phyloP scores from a whole-genome alignment of 2,113 vertebrate species.

The Cyanoramphus novaezelandiae region DNA sequence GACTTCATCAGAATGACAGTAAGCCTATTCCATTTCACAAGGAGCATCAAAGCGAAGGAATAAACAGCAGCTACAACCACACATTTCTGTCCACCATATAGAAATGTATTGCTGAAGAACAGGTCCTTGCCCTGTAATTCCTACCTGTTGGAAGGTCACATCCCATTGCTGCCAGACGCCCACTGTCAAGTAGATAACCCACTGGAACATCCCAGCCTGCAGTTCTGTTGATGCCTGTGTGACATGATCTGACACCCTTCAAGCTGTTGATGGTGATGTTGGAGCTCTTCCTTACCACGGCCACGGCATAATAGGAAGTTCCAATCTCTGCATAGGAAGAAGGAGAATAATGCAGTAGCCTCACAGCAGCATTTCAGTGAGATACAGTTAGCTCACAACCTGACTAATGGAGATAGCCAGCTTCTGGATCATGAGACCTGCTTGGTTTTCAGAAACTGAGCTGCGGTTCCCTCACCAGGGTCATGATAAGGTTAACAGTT shows the following conservation, averaged over 20 bases:
- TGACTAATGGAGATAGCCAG: background rate
- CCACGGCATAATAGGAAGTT: constrained; percentile 87
- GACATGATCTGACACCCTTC: constrained; percentile 83
- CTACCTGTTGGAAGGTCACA: constrained; percentile 84
- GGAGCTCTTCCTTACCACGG: constrained; percentile 81
- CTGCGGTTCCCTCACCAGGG: background rate
- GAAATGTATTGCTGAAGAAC: background rate
- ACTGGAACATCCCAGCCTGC: constrained; percentile 91
- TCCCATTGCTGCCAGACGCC: constrained; percentile 86
- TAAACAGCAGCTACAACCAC: background rate
- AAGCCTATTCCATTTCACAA: background rate
- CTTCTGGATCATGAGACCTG: background rate
- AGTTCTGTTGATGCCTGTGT: constrained; percentile 88
- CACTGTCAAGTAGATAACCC: constrained; percentile 85
- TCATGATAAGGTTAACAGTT: background rate
- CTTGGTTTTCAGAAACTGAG: background rate
- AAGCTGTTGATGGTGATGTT: constrained; percentile 83
- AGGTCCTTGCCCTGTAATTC: background rate
- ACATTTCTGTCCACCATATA: background rate
- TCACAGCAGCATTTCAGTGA: background rate
- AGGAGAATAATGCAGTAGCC: background rate
- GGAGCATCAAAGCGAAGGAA: background rate
- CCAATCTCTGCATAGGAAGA: constrained; percentile 61
- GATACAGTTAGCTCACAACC: background rate
- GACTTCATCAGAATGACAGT: background rate